phyloP scores from a whole-genome alignment of 2,888 invertebrate species.

The Lasioglossum oenotherae region DNA sequence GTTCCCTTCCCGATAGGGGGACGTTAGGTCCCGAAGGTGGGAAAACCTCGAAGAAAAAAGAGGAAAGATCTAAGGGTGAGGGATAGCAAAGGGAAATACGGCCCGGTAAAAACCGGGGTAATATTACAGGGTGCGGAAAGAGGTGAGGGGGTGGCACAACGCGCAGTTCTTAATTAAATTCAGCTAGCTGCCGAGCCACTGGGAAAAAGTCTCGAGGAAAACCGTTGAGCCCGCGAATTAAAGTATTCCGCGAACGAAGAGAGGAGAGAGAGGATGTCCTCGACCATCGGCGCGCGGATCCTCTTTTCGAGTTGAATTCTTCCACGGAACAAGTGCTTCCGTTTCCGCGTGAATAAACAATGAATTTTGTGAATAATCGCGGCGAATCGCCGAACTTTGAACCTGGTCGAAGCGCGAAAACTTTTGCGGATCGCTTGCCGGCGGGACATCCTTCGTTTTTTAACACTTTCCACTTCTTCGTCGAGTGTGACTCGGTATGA shows the following conservation, averaged over 20 bases:
- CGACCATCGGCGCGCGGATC: slow-evolving; percentile 11
- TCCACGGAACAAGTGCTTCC: slow-evolving; percentile 8
- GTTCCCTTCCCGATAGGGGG: not conserved
- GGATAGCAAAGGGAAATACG: slow-evolving; percentile 11
- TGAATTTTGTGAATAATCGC: slow-evolving; percentile 37
- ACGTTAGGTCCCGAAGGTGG: slow-evolving; percentile 8
- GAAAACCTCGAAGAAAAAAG: slow-evolving; percentile 1
- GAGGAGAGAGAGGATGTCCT: not conserved
- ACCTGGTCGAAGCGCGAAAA: not conserved
- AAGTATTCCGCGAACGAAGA: slow-evolving; percentile 15
- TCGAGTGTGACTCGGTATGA: too few relatives aligned
- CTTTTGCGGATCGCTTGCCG: not conserved
- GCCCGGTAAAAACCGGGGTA: not conserved
- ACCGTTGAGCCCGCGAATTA: slow-evolving; percentile 38
- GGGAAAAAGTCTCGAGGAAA: slow-evolving; percentile 34
- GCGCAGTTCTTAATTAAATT: slow-evolving; percentile 63
- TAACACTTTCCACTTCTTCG: too few relatives aligned
- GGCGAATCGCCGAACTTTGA: not conserved
- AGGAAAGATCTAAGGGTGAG: slow-evolving; percentile 19
- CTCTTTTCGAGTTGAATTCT: slow-evolving; percentile 35
- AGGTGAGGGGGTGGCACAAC: not conserved
- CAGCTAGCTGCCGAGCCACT: slow-evolving; percentile 19
- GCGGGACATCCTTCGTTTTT: too few relatives aligned
- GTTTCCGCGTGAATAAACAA: slow-evolving; percentile 40
- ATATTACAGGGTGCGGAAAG: slow-evolving; percentile 30